Percentiles rank a stretch among this genome's conserved stretches.
Conservation (phyloP, 1,140 invertebrate species). For the Nasonia giraulti region DNA sequence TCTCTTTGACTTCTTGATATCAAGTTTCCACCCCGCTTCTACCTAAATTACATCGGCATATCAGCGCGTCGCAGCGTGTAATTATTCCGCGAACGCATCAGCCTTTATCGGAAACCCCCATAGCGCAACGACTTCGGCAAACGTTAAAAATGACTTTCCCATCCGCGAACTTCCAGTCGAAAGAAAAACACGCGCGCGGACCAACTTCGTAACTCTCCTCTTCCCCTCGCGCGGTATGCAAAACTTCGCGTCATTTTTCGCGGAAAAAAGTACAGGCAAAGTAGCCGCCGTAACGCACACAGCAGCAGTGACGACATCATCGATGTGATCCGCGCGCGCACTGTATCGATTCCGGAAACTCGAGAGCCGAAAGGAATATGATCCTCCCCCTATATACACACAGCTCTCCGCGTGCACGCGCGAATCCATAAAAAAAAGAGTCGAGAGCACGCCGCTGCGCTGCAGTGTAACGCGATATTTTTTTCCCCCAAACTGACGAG, state of each 20-base stretch:
- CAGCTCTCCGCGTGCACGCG: not conserved
- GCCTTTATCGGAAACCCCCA: too few relatives aligned
- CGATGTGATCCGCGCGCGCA: not conserved
- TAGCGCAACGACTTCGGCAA: too few relatives aligned
- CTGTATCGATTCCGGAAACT: conserved; percentile 28
- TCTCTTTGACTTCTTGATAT: not conserved
- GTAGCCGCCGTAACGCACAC: not conserved
- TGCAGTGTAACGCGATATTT: conserved; percentile 36
- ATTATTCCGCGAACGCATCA: not conserved
- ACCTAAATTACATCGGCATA: not conserved
- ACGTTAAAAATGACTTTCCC: not conserved
- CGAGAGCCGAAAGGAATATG: conserved; percentile 23
- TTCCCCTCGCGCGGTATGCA: too few relatives aligned
- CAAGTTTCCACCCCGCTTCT: not conserved
- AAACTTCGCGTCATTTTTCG: too few relatives aligned
- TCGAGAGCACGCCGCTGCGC: not conserved
- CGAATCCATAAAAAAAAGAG: conserved; percentile 44
- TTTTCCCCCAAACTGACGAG: not conserved
- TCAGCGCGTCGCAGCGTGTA: not conserved
- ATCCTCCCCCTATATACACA: not conserved
- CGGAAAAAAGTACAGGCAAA: too few relatives aligned
- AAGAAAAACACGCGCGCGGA: too few relatives aligned
- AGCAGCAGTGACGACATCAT: not conserved
- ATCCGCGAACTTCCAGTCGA: too few relatives aligned
- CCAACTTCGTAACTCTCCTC: too few relatives aligned